Evolutionary conservation across 2,888 invertebrate genomes (phyloP), one percentile per base, ranked within the genome.

Genomic region (Mactromeris polynyma): DNA sequence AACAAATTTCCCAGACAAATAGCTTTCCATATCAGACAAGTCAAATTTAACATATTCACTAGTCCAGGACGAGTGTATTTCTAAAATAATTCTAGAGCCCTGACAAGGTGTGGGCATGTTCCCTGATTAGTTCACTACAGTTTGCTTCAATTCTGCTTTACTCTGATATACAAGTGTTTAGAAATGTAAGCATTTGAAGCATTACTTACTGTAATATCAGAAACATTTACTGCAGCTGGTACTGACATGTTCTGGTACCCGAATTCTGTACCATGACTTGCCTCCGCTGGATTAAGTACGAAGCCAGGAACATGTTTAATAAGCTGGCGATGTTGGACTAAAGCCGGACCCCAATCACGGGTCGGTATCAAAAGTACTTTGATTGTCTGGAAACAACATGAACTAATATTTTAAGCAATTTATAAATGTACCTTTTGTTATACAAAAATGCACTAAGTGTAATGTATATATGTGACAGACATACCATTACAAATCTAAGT

Each of bases 271-370:
- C 64, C 36, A 42, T 88, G 69, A 19, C 51, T 51, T 0, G 31
- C 90, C 33, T 58, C 86, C 54, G 82, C 31, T 0, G 95, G 95
- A 85, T 95, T 93, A 6, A 93, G 86, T 17, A 94, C 94, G 81
- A 95, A 95, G 9, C 93, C 95, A 21, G 93, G 91, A 4, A 95
- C 95, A 86, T 95, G 94, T 33, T 93, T 83, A 9, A 95, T 91
- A 40, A 95, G 83, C 80, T 91, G 84, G 36, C 95, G 88, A 85
- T 95, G 94, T 79, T 95, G 93, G 19, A 93, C 92, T 54, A 95
- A 87, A 14, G 95, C 94, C 40, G 95, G 95, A 1, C 95, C 95
- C 95, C 95, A 95, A 81, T 94, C 92, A 11, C 90, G 87, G 6
- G 94, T 90, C 3, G 95, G 95, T 17, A 92, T 87, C 51, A 93